phyloP scores from a whole-genome alignment of 30 jellyfish, hydroid and myxozoan species.

The Hydractinia symbiolongicarpus region DNA sequence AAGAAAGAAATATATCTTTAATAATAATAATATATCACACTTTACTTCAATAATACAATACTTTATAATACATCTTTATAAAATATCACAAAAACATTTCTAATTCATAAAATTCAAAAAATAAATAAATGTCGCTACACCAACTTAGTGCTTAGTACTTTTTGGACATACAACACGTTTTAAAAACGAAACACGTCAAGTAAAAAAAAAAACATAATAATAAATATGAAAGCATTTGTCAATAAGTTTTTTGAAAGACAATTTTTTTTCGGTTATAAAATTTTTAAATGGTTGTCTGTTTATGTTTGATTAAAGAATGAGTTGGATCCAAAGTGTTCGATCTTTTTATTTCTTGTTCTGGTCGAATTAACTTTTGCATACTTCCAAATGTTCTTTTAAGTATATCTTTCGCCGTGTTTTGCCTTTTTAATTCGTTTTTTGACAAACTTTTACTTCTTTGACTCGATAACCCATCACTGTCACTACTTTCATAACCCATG shows the following conservation, averaged over 20 bases:
- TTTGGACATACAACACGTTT: too few species aligned
- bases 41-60: too few species aligned
- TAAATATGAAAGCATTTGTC: too few species aligned
- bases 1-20: too few species aligned
- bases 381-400: constrained; percentile 28
- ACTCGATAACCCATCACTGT: constrained; percentile 14
- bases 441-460: neutral
- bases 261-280: neutral
- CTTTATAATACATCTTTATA: too few species aligned
- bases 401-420: neutral
- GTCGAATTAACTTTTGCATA: constrained; percentile 16
- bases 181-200: too few species aligned
- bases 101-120: too few species aligned
- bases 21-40: too few species aligned
- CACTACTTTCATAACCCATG: constrained; percentile 14
- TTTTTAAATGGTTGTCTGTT: neutral
- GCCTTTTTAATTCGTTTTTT: constrained; percentile 8
- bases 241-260: neutral
- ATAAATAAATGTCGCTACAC: too few species aligned
- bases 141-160: too few species aligned
- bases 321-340: constrained; percentile 4
- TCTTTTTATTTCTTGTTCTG: constrained; percentile 14
- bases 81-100: too few species aligned
- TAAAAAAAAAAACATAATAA: too few species aligned
- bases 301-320: neutral